Evolutionary conservation across 2,888 invertebrate genomes (phyloP).

Genomic region (Ennomos fuscantarius): DNA sequence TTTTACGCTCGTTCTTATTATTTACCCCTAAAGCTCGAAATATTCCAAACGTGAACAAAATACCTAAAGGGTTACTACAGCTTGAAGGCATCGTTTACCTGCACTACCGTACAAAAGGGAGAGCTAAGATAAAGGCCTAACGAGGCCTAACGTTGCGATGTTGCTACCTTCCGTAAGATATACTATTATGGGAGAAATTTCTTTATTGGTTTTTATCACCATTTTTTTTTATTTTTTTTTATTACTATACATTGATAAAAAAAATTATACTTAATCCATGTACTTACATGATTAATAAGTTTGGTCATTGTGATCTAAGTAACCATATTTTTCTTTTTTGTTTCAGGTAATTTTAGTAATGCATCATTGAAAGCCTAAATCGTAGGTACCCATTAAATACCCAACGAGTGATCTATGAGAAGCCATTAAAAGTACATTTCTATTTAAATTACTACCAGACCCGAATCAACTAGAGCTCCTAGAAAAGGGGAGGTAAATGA

Average conservation of each 20-base stretch:
- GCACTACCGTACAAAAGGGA: conserved; percentile 13
- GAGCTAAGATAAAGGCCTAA: conserved; percentile 5
- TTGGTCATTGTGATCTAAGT: background rate
- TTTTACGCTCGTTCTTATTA: background rate
- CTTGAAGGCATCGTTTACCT: conserved; percentile 14
- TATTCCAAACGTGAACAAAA: background rate
- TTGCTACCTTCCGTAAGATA: conserved; percentile 32
- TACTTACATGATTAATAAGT: no score
- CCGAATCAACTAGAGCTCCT: conserved; percentile 23
- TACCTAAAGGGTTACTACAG: conserved; percentile 1
- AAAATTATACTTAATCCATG: no score
- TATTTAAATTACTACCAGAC: background rate
- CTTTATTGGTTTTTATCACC: no score
- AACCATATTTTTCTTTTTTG: background rate
- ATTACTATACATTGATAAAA: no score
- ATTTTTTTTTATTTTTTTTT: no score
- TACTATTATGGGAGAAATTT: background rate
- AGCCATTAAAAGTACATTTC: no score
- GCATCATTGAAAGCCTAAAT: background rate
- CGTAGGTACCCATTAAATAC: no score
- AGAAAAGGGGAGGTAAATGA: conserved; percentile 10
- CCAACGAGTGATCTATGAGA: no score
- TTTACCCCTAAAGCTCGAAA: background rate
- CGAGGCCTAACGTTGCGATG: conserved; percentile 36
- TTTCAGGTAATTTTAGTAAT: conserved; percentile 14